Base-by-base conservation (phyloP, 2,888 invertebrate species). In the Agonopterix alstromeriana region DNA sequence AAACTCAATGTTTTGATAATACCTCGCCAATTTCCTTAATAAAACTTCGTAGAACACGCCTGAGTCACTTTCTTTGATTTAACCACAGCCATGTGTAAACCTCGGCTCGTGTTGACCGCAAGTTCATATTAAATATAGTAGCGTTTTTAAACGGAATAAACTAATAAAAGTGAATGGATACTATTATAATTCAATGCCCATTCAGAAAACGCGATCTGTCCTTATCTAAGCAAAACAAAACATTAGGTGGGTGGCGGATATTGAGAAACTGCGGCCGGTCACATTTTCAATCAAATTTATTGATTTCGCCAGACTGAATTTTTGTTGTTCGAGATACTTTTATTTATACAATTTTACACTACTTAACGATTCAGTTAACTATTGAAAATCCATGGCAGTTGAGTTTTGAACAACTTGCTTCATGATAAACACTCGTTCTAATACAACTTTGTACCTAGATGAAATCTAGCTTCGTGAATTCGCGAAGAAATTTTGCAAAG, bases 171-270 rank as follows among this genome's bases (percentile, higher is more conserved):
- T 52, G 51, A 50, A 53, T 47, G 44, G 41, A 35, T 12, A 46
- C 35, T 46, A 47, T 49, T 12, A 50, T 52, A 53, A 47, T 40
- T 38, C 10, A 41, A 43, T 49, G 46, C 50, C 48, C 48, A 57
- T 55, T 57, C 51, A 60, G 44, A 46, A 51, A 36, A n/a, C 3
- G 7, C 10, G 38, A 10, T 36, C 43, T 43, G 45, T 48, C 12
- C 12, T 36, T 53, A 53, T 27, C 27, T 27, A 27, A 27, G 48
- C 46, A 60, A 60, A 56, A 57, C 55, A 56, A 46, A 57, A 57
- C 61, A 51, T 48, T 49, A 49, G 48, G 77, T 77, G 75, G 77
- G 76, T 65, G 71, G 68, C 67, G 72, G 70, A 73, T 69, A 68
- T 76, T 77, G 63, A 58, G 75, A 69, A 68, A 77, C 62, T 36